phyloP scores from a whole-genome alignment of 2,888 invertebrate genomes.

The Papilio elwesi region DNA sequence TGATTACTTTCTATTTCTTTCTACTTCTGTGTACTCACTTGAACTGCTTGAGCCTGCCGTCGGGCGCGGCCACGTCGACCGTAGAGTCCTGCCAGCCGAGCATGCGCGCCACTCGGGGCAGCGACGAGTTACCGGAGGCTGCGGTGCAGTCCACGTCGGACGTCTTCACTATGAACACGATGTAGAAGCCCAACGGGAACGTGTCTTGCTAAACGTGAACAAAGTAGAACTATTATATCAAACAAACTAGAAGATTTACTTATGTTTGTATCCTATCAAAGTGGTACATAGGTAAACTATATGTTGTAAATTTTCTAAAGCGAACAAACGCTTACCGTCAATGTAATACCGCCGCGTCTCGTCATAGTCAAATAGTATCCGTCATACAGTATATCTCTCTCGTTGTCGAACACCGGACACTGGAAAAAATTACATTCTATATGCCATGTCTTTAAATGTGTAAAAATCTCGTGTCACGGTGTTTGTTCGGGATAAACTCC shows the following conservation, averaged over 20 bases:
- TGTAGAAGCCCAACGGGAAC: constrained; percentile 89
- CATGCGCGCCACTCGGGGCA: constrained; percentile 63
- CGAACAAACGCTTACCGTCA: constrained; percentile 86
- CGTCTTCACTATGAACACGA: constrained; percentile 90
- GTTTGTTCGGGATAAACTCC: no score
- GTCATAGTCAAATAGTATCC: constrained; percentile 92
- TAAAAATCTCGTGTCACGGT: no score
- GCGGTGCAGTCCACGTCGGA: constrained; percentile 84
- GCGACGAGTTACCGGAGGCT: constrained; percentile 51
- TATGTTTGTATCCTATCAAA: no score
- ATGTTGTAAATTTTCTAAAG: no score
- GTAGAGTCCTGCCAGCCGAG: constrained; percentile 61
- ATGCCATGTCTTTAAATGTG: not conserved
- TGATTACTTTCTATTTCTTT: not conserved
- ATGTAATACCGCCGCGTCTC: constrained; percentile 89
- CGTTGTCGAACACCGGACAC: constrained; percentile 94
- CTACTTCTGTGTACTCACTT: constrained; percentile 54
- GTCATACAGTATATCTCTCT: constrained; percentile 89
- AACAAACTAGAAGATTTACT: no score
- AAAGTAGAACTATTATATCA: constrained; percentile 9
- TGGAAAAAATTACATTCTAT: constrained; percentile 65
- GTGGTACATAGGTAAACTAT: no score
- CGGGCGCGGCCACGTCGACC: constrained; percentile 52
- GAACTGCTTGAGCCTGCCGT: constrained; percentile 69
- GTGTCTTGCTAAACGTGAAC: constrained; percentile 83